Percentiles rank a stretch among this genome's conserved stretches.
phyloP scores from a whole-genome alignment of 2,888 invertebrate species.

The Baronia brevicornis region DNA sequence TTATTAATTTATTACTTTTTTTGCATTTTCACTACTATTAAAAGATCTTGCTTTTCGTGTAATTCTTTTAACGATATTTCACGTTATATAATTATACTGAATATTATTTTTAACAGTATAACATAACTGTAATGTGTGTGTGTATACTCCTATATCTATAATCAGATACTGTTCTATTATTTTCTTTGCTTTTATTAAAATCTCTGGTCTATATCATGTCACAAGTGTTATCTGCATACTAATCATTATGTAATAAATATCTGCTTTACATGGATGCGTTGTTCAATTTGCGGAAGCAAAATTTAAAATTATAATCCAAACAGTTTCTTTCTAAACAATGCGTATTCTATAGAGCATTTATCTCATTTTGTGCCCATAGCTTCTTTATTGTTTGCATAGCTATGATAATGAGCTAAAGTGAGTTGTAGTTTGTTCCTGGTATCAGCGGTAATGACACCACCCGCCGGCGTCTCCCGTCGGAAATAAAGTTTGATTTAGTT shows the following conservation, averaged over 20 bases:
- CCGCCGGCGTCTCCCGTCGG: slow-evolving; percentile 46
- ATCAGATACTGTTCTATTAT: too few relatives aligned
- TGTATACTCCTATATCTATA: too few relatives aligned
- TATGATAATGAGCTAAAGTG: slow-evolving; percentile 46
- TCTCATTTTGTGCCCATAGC: slow-evolving; percentile 22
- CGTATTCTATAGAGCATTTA: slow-evolving; percentile 27
- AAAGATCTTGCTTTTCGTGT: too few relatives aligned
- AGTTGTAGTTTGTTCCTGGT: slow-evolving; percentile 44
- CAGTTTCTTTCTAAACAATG: slow-evolving; percentile 4
- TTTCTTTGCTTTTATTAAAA: too few relatives aligned
- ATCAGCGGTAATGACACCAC: slow-evolving; percentile 37
- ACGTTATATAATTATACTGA: too few relatives aligned
- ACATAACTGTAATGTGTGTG: too few relatives aligned
- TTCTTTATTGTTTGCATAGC: slow-evolving; percentile 27
- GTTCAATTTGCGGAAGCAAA: slow-evolving; percentile 6
- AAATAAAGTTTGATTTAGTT: slow-evolving; percentile 70
- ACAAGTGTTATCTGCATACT: too few relatives aligned
- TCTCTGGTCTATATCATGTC: too few relatives aligned
- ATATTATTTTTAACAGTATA: too few relatives aligned
- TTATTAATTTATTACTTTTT: slow-evolving; percentile 34
- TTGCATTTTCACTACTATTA: slow-evolving; percentile 11
- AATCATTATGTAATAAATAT: too few relatives aligned
- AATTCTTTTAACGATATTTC: too few relatives aligned
- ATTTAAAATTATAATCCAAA: slow-evolving; percentile 13
- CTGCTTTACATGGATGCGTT: too few relatives aligned